phyloP scores from a whole-genome alignment of 2,113 vertebrate species.

The Lepus americanus region DNA sequence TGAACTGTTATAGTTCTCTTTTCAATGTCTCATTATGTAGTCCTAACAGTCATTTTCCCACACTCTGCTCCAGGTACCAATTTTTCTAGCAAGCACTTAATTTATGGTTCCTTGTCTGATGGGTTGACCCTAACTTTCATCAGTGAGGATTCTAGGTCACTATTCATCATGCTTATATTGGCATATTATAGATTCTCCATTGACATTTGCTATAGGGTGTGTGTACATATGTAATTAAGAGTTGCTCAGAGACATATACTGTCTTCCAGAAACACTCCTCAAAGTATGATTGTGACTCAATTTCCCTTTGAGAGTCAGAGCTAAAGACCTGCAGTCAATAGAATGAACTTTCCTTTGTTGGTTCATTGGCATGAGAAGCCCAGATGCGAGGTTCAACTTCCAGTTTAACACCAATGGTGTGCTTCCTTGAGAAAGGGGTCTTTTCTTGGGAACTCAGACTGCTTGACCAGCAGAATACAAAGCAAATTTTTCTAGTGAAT shows the following conservation, averaged over 20 bases:
- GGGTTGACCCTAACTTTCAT: fast-evolving
- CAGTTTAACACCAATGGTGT: background rate
- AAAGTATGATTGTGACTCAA: background rate
- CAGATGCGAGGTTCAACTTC: background rate
- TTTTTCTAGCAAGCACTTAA: background rate
- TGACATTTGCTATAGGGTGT: background rate
- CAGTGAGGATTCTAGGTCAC: background rate
- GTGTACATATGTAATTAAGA: too few relatives aligned
- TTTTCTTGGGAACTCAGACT: background rate
- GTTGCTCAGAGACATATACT: background rate
- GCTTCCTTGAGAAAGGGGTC: background rate
- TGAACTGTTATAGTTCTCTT: background rate
- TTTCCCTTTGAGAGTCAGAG: background rate
- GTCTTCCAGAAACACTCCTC: background rate
- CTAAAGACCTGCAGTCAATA: background rate
- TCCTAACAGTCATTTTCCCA: background rate
- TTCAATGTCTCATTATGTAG: background rate
- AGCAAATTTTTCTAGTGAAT: background rate
- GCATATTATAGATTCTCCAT: background rate
- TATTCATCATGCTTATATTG: background rate
- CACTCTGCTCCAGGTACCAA: background rate
- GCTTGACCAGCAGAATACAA: background rate
- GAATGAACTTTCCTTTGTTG: background rate
- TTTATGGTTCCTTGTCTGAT: background rate
- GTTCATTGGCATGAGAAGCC: background rate